A percentile compares a stretch with the other conserved stretches of the same genome.
Conservation (phyloP, 2,888 invertebrate genomes). For the Empis livida region DNA sequence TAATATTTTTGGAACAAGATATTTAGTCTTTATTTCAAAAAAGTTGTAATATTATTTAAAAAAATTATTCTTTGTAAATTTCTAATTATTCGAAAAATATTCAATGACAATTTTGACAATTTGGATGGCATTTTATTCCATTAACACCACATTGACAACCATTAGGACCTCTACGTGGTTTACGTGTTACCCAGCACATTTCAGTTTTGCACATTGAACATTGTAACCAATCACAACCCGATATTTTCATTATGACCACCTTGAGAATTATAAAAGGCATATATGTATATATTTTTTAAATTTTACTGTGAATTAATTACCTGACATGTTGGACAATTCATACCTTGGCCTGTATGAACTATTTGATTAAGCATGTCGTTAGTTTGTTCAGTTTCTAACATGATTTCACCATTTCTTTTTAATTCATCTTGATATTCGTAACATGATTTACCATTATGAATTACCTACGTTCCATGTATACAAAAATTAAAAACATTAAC, state of each 20-base stretch:
- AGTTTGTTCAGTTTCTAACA: conserved; percentile 33
- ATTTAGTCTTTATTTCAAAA: no score
- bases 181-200: conserved; percentile 87
- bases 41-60: no score
- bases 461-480: conserved; percentile 48
- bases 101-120: conserved; percentile 19
- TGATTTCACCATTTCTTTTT: conserved; percentile 33
- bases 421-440: conserved; percentile 61
- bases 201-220: conserved; percentile 89
- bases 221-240: conserved; percentile 87
- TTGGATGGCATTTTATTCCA: conserved; percentile 18
- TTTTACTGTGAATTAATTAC: conserved; percentile 26
- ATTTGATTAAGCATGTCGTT: conserved; percentile 67
- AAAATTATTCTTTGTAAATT: no score
- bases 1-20: no score
- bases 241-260: conserved; percentile 69
- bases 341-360: conserved; percentile 70
- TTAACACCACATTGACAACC: conserved; percentile 19
- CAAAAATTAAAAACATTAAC: no score
- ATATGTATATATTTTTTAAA: no score
- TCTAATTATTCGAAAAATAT: not conserved
- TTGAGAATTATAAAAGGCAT: conserved; percentile 1
- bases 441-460: conserved; percentile 68
- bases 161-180: conserved; percentile 27
- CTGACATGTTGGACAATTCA: conserved; percentile 75